Conservation (phyloP, 2,797 vertebrate species). For the Paedocypris micromegethes region DNA sequence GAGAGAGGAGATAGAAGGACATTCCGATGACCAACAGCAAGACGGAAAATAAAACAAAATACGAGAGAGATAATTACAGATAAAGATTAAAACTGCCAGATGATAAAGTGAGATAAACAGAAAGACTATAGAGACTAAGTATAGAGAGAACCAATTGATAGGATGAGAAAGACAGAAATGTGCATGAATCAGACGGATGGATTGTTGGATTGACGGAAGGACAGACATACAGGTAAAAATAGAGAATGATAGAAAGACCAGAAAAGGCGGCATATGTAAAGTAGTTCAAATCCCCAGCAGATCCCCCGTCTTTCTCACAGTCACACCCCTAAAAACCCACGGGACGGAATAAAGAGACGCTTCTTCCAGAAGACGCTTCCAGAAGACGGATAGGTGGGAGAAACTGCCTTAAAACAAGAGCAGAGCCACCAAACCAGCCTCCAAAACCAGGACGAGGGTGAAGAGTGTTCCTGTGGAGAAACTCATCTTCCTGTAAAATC, state of each 20-base stretch:
- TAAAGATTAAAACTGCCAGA: no score
- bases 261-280: slow-evolving; percentile 35
- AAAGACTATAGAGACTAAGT: no score
- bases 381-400: not conserved
- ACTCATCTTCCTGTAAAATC: no score
- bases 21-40: no score
- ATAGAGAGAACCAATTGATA: no score
- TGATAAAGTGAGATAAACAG: no score
- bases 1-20: no score
- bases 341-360: not conserved
- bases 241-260: slow-evolving; percentile 8
- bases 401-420: not conserved
- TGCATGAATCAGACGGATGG: not conserved
- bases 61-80: no score
- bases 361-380: not conserved
- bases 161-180: not conserved
- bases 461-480: not conserved
- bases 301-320: slow-evolving; percentile 43
- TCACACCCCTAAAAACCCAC: slow-evolving; percentile 55
- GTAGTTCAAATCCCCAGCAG: slow-evolving; percentile 38
- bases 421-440: not conserved
- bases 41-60: no score
- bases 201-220: not conserved
- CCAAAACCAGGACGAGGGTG: slow-evolving; percentile 1
- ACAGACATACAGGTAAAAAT: not conserved